These are phyloP conservation scores for Liposcelis brunnea DNA, from an alignment of 2,888 invertebrate species.

Conservation along the genomic window DNA sequence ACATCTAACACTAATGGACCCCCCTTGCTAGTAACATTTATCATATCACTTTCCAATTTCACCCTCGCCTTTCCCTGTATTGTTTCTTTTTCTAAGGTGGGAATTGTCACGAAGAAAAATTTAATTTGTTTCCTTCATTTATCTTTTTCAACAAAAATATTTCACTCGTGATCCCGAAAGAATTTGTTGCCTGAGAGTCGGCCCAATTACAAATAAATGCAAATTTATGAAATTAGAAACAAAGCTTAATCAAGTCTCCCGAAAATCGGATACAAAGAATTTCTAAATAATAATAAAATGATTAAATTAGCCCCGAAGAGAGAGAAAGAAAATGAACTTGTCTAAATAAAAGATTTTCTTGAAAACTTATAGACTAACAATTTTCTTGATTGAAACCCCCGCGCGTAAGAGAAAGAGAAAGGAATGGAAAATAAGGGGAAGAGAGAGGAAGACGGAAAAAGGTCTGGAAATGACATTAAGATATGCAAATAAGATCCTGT, in stretches of 20 bases:
- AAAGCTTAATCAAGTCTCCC: too few species aligned
- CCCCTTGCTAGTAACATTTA: too few species aligned
- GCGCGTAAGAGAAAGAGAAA: not conserved
- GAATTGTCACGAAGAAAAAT: slow-evolving; percentile 3
- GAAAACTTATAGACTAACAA: slow-evolving; percentile 9
- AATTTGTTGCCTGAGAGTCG: too few species aligned
- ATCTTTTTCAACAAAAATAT: slow-evolving; percentile 7
- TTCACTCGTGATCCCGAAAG: too few species aligned
- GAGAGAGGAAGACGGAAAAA: not conserved
- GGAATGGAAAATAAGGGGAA: not conserved
- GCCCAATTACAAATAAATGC: too few species aligned
- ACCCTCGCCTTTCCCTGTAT: too few species aligned
- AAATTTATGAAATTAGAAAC: too few species aligned
- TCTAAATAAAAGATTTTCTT: not conserved
- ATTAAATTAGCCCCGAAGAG: not conserved
- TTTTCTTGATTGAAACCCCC: slow-evolving; percentile 2
- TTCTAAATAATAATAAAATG: not conserved
- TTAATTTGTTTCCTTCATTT: slow-evolving; percentile 9
- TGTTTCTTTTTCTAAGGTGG: too few species aligned
- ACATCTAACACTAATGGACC: too few species aligned
- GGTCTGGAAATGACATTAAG: slow-evolving; percentile 9
- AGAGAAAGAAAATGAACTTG: not conserved
- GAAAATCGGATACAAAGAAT: not conserved
- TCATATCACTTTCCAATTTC: too few species aligned
- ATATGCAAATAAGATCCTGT: slow-evolving; percentile 8